phyloP scores from a whole-genome alignment of 2,113 vertebrate genomes.

The Hippocampus mohnikei region DNA sequence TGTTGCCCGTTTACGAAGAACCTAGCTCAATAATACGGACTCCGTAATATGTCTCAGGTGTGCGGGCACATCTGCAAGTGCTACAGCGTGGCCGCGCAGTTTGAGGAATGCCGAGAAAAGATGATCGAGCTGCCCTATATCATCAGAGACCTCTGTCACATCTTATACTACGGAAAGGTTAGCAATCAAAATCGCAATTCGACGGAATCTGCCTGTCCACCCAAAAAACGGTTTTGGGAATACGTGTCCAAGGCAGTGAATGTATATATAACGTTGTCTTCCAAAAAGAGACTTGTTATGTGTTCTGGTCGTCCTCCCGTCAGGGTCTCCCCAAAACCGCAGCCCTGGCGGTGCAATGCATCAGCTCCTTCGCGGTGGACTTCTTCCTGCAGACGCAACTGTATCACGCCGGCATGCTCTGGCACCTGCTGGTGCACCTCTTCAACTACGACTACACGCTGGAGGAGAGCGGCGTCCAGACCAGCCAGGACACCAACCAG shows the following conservation, averaged over 20 bases:
- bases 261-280: too few relatives aligned
- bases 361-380: conserved; percentile 94
- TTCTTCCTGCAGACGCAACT: conserved; percentile 95
- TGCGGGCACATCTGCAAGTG: conserved; percentile 93
- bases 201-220: neutral
- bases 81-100: conserved; percentile 95
- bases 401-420: conserved; percentile 91
- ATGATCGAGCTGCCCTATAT: conserved; percentile 92
- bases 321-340: conserved; percentile 87
- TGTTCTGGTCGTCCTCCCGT: neutral
- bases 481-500: conserved; percentile 92
- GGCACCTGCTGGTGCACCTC: conserved; percentile 89
- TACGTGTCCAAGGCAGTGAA: too few relatives aligned
- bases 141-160: conserved; percentile 92
- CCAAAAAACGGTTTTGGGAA: too few relatives aligned
- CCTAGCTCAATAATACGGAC: neutral
- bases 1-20: neutral
- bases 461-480: conserved; percentile 95
- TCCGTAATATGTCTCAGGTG: conserved; percentile 72
- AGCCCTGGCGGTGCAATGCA: conserved; percentile 85
- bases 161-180: conserved; percentile 93
- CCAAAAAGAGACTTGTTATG: neutral
- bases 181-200: conserved; percentile 6
- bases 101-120: conserved; percentile 97
- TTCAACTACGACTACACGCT: conserved; percentile 97